Evolutionary conservation across 2,888 invertebrate genomes (phyloP), one percentile per base, ranked within the genome.

Genomic region (Sesia apiformis): DNA sequence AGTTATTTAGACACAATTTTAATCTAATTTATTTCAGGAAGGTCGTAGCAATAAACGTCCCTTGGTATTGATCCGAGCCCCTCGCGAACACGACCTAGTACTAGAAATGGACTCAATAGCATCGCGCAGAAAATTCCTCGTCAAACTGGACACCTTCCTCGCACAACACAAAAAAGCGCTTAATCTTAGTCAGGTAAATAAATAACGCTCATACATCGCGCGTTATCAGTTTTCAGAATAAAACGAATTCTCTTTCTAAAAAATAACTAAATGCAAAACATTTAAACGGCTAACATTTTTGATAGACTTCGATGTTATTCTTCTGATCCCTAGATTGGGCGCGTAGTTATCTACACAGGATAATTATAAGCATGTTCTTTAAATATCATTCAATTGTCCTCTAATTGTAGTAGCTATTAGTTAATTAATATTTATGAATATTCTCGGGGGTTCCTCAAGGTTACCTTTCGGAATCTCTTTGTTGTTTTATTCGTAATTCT

Each of bases 21-120:
- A 23, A 23, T 23, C 1, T 23, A 23, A 23, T 23, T 23, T 23
- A 23, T 23, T 75, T 58, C 74, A 92, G 92, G 91, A 93, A 72
- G 84, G 91, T 55, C 91, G 93, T 52, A 91, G 90, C 54, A 94
- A 94, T 65, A 94, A 94, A 75, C 93, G 94, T 54, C 97, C 97
- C 0, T 91, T 98, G 74, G 93, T 97, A 4, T 84, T 98, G 40
- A 84, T 97, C 49, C 91, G 96, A 42, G 94, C 96, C 6, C 95
- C 95, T 0, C 92, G 95, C 51, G 97, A 98, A 81, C 97, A 98
- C 70, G 98, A 98, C 84, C 87, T 98, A 59, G 98, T 98, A 7
- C 86, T 98, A 54, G 97, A 98, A 78, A 93, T 98, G 75, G 97
- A 97, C 71, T 94, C 96, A 0, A 84, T 93, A 43, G 93, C 93